Conservation (phyloP, 2,888 invertebrate genomes). For the Cryptocephalus primarius region DNA sequence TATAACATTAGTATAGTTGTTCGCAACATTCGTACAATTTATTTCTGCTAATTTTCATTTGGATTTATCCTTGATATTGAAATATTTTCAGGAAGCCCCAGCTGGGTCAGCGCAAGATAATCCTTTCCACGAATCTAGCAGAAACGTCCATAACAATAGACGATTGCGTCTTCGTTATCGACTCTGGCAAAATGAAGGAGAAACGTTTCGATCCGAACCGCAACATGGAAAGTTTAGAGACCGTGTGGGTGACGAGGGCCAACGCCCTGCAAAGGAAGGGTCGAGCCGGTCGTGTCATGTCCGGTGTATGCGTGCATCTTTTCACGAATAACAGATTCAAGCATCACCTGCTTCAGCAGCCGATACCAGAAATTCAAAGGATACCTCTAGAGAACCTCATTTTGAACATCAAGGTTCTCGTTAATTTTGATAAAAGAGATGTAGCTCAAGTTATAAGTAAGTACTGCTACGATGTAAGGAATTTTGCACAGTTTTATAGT, state of each 20-base stretch:
- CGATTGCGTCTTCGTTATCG: conserved; percentile 90
- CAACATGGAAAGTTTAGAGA: conserved; percentile 78
- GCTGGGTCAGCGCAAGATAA: conserved; percentile 70
- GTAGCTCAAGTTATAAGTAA: conserved; percentile 30
- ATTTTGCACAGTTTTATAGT: no score
- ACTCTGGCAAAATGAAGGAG: conserved; percentile 88
- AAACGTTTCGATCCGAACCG: conserved; percentile 71
- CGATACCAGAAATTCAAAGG: conserved; percentile 81
- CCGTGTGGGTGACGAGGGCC: conserved; percentile 83
- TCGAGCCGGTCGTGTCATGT: conserved; percentile 81
- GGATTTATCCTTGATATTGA: background rate
- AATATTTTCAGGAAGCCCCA: conserved; percentile 47
- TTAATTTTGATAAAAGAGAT: conserved; percentile 32
- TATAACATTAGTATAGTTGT: background rate
- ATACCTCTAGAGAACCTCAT: conserved; percentile 78
- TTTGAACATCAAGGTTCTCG: conserved; percentile 62
- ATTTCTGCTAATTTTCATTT: background rate
- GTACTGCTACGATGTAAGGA: conserved; percentile 1
- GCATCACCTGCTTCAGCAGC: conserved; percentile 58
- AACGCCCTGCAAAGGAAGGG: conserved; percentile 85
- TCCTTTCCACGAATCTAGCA: conserved; percentile 84
- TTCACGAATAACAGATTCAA: conserved; percentile 65
- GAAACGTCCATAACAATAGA: conserved; percentile 94
- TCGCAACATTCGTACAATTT: background rate
- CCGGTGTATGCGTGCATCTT: conserved; percentile 78